phyloP scores from a whole-genome alignment of 2,888 invertebrate genomes.

The Geophilus truncorum region DNA sequence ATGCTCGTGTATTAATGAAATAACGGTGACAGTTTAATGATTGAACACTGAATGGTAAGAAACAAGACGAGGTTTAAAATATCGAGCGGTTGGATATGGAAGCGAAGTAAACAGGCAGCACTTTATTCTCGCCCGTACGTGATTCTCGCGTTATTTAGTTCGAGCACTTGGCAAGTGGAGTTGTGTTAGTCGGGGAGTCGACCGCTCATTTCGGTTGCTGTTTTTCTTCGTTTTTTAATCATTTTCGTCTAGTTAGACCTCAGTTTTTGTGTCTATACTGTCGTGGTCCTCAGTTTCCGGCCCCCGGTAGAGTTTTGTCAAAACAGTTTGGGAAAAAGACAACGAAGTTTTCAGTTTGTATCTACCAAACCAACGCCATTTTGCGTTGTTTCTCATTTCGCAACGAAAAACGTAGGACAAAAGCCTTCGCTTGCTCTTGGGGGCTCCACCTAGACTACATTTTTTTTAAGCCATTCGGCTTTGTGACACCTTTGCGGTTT shows the following conservation, averaged over 20 bases:
- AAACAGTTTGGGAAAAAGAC: conserved; percentile 22
- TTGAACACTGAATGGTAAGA: background rate
- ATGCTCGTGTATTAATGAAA: background rate
- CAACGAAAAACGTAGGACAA: conserved; percentile 31
- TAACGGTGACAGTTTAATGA: background rate
- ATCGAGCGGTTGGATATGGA: background rate
- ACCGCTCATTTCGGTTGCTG: conserved; percentile 40
- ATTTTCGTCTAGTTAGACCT: conserved; percentile 35
- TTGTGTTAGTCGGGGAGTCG: conserved; percentile 41
- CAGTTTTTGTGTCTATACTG: conserved; percentile 33
- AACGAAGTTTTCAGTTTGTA: conserved; percentile 29
- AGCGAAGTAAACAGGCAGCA: background rate
- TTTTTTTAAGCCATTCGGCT: conserved; percentile 36
- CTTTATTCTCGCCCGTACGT: conserved; percentile 44
- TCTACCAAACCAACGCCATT: conserved; percentile 30
- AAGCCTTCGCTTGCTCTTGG: conserved; percentile 31
- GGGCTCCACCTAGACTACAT: conserved; percentile 30
- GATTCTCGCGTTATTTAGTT: conserved; percentile 56
- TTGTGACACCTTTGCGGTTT: conserved; percentile 37
- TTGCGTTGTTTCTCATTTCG: conserved; percentile 33
- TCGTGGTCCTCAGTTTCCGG: conserved; percentile 30
- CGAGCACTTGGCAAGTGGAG: conserved; percentile 53
- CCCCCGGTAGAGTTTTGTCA: conserved; percentile 29
- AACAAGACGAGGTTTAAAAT: background rate
- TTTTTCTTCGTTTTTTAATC: conserved; percentile 36